A percentile compares a stretch with the other conserved stretches of the same genome.
Conservation (phyloP, 2,888 invertebrate species). For the Gastracanthus pulcherrimus region DNA sequence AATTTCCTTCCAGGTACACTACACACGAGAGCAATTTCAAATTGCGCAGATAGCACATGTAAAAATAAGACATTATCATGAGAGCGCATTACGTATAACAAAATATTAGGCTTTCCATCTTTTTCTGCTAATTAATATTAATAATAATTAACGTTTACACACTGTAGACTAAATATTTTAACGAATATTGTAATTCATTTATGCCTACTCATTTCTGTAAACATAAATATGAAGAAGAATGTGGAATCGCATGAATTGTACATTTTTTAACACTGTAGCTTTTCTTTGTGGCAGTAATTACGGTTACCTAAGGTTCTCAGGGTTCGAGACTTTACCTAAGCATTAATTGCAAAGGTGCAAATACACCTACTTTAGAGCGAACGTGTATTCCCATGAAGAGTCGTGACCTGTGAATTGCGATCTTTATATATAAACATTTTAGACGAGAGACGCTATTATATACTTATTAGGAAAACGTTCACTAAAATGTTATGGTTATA, state of each 20-base stretch:
- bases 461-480: neutral
- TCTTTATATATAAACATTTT: neutral
- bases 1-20: conserved; percentile 18
- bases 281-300: too few relatives aligned
- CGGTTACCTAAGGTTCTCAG: neutral
- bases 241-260: too few relatives aligned
- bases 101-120: too few relatives aligned
- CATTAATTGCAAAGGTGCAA: neutral
- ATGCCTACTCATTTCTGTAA: too few relatives aligned
- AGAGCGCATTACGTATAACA: too few relatives aligned
- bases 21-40: conserved; percentile 19
- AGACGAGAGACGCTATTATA: neutral
- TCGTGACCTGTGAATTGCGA: neutral
- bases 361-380: neutral
- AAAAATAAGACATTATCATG: conserved; percentile 32
- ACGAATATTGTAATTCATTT: too few relatives aligned
- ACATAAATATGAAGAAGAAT: neutral
- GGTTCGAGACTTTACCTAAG: neutral
- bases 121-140: too few relatives aligned
- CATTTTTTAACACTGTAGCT: neutral
- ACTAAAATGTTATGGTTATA: neutral
- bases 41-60: neutral
- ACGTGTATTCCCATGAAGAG: neutral
- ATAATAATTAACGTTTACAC: too few relatives aligned
- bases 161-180: too few relatives aligned